Percentiles rank a stretch among this genome's conserved stretches.
phyloP scores from a whole-genome alignment of 2,888 invertebrate species.

The Cantharis flavilabris region DNA sequence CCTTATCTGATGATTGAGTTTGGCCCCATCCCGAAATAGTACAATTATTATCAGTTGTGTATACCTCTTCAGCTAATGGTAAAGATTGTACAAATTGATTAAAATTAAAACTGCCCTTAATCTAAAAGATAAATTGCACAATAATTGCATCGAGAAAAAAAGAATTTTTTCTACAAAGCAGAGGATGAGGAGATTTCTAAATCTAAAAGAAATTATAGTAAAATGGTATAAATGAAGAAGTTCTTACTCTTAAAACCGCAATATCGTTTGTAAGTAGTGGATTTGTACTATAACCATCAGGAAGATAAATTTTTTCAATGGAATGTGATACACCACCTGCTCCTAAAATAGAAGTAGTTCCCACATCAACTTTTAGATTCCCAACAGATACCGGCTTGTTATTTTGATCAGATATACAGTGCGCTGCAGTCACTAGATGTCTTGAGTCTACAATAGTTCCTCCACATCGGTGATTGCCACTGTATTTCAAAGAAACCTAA shows the following conservation, averaged over 20 bases:
- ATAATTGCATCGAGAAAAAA: too few species aligned
- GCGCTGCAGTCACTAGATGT: slow-evolving; percentile 34
- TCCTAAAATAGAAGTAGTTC: slow-evolving; percentile 9
- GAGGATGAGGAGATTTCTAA: too few species aligned
- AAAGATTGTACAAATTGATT: slow-evolving; percentile 11
- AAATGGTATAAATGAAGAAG: neutral
- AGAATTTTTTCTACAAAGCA: too few species aligned
- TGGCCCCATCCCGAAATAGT: slow-evolving; percentile 31
- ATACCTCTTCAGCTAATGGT: slow-evolving; percentile 2
- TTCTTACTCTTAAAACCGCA: slow-evolving; percentile 38
- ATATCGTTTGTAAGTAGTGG: slow-evolving; percentile 36
- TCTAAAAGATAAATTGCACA: neutral
- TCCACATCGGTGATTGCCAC: slow-evolving; percentile 36
- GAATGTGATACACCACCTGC: neutral
- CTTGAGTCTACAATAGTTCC: slow-evolving; percentile 36
- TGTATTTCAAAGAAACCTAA: slow-evolving; percentile 27
- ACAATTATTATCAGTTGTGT: slow-evolving; percentile 12
- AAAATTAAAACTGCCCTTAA: neutral
- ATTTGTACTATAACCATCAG: neutral
- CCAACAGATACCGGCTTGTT: slow-evolving; percentile 36
- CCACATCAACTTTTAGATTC: slow-evolving; percentile 35
- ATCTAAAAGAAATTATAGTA: too few species aligned
- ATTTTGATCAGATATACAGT: slow-evolving; percentile 36
- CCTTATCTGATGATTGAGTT: neutral
- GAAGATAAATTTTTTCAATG: neutral